A percentile compares a stretch with the other conserved stretches of the same genome.
These are phyloP conservation scores for Solenopsis fugax DNA, from an alignment of 1,140 invertebrate genomes.

Conservation along the genomic window DNA sequence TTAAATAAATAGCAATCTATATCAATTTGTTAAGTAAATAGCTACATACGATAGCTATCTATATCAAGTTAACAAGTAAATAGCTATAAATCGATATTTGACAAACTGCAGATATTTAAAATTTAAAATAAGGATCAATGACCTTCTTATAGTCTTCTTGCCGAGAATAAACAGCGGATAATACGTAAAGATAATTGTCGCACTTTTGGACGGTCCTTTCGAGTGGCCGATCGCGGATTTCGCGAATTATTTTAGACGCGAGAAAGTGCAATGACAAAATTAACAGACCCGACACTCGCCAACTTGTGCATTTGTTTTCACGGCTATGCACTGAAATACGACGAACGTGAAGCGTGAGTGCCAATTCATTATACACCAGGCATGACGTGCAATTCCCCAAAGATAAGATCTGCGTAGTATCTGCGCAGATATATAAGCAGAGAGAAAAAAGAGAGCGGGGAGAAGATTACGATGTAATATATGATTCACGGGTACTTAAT, in stretches of 20 bases:
- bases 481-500: slow-evolving; percentile 18
- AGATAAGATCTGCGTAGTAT: slow-evolving; percentile 58
- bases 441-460: background rate
- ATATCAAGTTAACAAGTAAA: background rate
- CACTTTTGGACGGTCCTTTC: background rate
- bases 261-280: slow-evolving; percentile 29
- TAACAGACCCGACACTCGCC: slow-evolving; percentile 17
- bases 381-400: slow-evolving; percentile 19
- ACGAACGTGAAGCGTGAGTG: slow-evolving; percentile 4
- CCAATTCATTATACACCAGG: slow-evolving; percentile 30
- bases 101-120: background rate
- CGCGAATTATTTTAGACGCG: slow-evolving; percentile 13
- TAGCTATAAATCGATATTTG: background rate
- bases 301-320: slow-evolving; percentile 23
- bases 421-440: slow-evolving; percentile 20
- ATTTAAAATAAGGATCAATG: background rate
- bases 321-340: slow-evolving; percentile 8
- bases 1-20: slow-evolving; percentile 9
- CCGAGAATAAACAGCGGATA: background rate
- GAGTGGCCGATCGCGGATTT: slow-evolving; percentile 6
- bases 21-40: background rate
- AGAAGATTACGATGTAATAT: slow-evolving; percentile 25
- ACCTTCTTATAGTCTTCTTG: background rate
- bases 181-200: background rate
- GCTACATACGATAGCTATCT: background rate